phyloP scores from a whole-genome alignment of 2,113 vertebrate genomes.

The Saguinus midas region DNA sequence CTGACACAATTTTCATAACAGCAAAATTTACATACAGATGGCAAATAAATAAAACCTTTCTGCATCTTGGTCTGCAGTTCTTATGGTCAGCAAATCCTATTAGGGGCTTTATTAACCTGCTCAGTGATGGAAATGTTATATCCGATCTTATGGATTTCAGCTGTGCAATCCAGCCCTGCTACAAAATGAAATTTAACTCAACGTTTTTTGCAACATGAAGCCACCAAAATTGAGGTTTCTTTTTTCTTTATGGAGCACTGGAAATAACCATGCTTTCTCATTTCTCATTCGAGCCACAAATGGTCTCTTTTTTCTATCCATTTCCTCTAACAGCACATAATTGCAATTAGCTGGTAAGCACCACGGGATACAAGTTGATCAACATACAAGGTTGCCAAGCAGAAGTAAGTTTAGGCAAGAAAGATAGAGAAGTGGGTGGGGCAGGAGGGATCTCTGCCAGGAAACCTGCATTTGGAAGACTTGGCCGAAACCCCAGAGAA shows the following conservation, averaged over 20 bases:
- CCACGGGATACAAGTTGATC: neutral
- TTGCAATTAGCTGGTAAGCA: neutral
- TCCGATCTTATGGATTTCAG: neutral
- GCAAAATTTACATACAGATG: conserved; percentile 72
- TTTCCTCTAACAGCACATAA: neutral
- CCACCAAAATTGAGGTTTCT: neutral
- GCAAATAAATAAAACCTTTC: conserved; percentile 56
- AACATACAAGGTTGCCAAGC: neutral
- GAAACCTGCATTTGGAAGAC: neutral
- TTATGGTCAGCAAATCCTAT: conserved; percentile 56
- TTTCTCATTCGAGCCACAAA: neutral
- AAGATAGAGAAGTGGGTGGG: rapidly evolving
- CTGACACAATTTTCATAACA: conserved; percentile 68
- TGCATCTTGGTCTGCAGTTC: neutral
- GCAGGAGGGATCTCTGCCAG: rapidly evolving
- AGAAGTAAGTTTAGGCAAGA: neutral
- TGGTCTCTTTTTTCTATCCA: neutral
- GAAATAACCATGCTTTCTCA: neutral
- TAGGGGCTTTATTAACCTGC: conserved; percentile 48
- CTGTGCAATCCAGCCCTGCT: neutral
- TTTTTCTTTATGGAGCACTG: neutral
- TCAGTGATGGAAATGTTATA: neutral
- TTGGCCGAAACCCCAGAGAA: neutral
- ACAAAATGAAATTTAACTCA: neutral
- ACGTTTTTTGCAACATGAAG: neutral